Evolutionary conservation across 2,113 vertebrate genomes (phyloP), one percentile per base, ranked within the genome.

Genomic region (Heterotilapia buettikoferi): DNA sequence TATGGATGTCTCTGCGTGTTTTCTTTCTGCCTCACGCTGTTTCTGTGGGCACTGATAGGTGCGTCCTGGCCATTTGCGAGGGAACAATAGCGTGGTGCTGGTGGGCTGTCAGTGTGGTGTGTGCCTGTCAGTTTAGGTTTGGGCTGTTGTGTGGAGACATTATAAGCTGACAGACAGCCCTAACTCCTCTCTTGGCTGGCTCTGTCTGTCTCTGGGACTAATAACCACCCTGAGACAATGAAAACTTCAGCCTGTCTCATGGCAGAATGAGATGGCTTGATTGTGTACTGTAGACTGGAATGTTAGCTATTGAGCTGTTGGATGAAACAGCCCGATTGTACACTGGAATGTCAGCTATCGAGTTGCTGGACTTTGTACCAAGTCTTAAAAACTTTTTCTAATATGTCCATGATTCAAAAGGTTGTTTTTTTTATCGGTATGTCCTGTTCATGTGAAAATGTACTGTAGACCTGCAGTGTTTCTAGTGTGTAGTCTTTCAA

Each of bases 111-210:
- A 92, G 86, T 54, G 68, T 83, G 88, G 84, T 92, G 87, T 94
- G 93, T 90, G 93, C 90, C 91, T 96, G 96, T 97, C 96, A 95
- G 92, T 91, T 96, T 87, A n/a, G 91, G 94, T 97, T 96, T 95
- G 87, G 86, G 47, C 82, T 73, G 84, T 85, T 93, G 85, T 91
- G 90, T 80, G 31, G 92, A 95, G 94, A 96, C 80, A 88, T 92
- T 91, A 80, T 61, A 13, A 85, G 78, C 91, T 94, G 93, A 95
- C 88, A 92, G 94, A 93, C 94, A 92, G 93, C 87, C 87, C 88
- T 92, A 94, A 95, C 93, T 93, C 90, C 91, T 93, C 92, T 94
- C 84, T 92, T 94, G 93, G 94, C 92, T 85, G 85, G 80, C 73
- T 86, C 76, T 88, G 91, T 83, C 84, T 85, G 84, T 90, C 88